Evolutionary conservation across 2,888 invertebrate species (phyloP).

Genomic region (Sphecodes monilicornis): DNA sequence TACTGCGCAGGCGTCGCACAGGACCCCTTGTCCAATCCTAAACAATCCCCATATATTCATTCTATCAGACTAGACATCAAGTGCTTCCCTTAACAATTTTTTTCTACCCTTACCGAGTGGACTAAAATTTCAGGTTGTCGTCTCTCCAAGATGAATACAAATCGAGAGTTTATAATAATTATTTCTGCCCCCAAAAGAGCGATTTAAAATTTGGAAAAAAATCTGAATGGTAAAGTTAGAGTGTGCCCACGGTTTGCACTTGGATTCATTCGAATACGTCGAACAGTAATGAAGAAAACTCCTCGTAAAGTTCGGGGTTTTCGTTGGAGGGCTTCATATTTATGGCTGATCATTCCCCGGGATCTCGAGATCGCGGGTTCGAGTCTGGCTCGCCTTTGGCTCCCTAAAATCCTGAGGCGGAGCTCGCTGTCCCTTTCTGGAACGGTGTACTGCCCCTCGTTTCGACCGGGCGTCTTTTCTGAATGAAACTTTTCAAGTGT

Average conservation of each 20-base stretch:
- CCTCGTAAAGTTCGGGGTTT: neutral
- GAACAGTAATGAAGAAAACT: neutral
- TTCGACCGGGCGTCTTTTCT: constrained; percentile 36
- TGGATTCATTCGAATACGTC: neutral
- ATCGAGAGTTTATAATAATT: no score
- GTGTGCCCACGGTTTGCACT: neutral
- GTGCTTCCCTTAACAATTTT: no score
- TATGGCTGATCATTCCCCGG: constrained; percentile 3
- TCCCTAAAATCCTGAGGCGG: neutral
- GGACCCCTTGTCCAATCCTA: no score
- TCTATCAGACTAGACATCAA: no score
- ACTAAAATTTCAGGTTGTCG: no score
- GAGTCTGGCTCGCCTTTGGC: neutral
- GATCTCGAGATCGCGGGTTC: neutral
- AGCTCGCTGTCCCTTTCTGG: neutral
- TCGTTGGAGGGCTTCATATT: neutral
- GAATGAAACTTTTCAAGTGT: constrained; percentile 67
- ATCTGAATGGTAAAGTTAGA: neutral
- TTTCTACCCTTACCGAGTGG: neutral
- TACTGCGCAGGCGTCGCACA: no score
- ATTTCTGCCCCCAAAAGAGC: no score
- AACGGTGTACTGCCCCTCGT: neutral
- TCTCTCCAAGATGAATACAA: no score
- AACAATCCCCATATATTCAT: no score
- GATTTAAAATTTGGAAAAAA: neutral